phyloP scores from a whole-genome alignment of 1,140 invertebrate species.

The Bombus terrestris region DNA sequence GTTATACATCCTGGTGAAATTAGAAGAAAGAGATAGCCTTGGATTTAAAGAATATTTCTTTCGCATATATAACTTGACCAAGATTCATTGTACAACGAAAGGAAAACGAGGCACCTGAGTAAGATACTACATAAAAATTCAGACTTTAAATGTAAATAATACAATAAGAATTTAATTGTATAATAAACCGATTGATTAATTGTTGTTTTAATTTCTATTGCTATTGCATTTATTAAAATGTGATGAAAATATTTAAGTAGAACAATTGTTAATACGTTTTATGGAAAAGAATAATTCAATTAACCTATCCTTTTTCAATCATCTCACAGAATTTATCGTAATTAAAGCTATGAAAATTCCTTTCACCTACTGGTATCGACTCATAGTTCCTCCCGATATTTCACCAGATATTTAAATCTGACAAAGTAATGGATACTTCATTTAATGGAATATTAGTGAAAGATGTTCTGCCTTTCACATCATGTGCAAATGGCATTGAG shows the following conservation, averaged over 20 bases:
- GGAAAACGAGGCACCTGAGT: neutral
- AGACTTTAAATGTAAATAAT: neutral
- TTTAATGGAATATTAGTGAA: neutral
- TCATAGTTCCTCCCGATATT: neutral
- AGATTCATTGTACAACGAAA: neutral
- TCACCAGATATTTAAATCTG: neutral
- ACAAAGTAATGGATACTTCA: neutral
- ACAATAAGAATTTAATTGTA: neutral
- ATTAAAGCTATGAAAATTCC: constrained; percentile 4
- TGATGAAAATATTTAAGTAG: neutral
- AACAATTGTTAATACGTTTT: neutral
- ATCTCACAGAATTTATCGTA: neutral
- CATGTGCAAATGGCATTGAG: constrained; percentile 1
- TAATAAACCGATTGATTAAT: neutral
- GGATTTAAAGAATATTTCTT: neutral
- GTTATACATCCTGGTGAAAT: constrained; percentile 29
- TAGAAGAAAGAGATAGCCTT: constrained; percentile 11
- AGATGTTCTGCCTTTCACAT: neutral
- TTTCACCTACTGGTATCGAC: neutral
- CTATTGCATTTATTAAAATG: neutral
- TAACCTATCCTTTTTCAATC: neutral
- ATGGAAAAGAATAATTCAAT: neutral
- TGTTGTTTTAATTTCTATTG: neutral
- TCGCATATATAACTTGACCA: neutral
- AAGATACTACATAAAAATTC: neutral